Evolutionary conservation across 2,888 invertebrate genomes (phyloP), one percentile per base, ranked within the genome.

Genomic region (Unio pictorum): DNA sequence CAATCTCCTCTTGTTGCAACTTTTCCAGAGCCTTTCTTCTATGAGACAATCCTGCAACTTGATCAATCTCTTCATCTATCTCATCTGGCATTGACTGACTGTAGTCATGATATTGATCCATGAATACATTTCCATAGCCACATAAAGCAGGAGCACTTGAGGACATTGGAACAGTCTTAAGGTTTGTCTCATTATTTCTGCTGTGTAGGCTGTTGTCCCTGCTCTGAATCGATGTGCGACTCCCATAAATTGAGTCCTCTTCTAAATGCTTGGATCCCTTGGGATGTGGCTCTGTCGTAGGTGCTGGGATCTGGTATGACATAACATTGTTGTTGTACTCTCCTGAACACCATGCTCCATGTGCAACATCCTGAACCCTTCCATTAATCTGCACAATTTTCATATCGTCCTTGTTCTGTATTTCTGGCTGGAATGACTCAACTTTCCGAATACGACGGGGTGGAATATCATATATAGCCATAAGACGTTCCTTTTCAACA

Each of bases 381-480:
- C n/a, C 58, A 28, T 58, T 58, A 28, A 59, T 66, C 59, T 20
- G 66, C 34, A 64, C 57, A 64, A 18, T 56, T 55, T 26, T 58
- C n/a, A 26, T 58, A 28, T 28, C 54, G 55, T 34, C 58, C 20
- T 20, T 30, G 23, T 61, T 30, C 23, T 59, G 55, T 66, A 18
- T n/a, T 8, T 20, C n/a, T 11, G 58, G 58, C 54, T 73, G 71
- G 55, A 69, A 66, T 28, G 71, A 66, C 68, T 81, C 80, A 30
- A 86, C 80, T 78, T 81, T 85, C 45, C 84, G 67, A 15, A 80
- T 73, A 23, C 79, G 75, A 57, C 82, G 80, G 18, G 86, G 86
- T 55, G 86, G 86, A 20, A 85, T 77, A 74, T 87, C 87, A 81
- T 86, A 87, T 34, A 84, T 78, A 54, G 84, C 81, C 77, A 84